phyloP scores from a whole-genome alignment of 2,888 invertebrate species.

The Scaptomyza cyrtandrae region DNA sequence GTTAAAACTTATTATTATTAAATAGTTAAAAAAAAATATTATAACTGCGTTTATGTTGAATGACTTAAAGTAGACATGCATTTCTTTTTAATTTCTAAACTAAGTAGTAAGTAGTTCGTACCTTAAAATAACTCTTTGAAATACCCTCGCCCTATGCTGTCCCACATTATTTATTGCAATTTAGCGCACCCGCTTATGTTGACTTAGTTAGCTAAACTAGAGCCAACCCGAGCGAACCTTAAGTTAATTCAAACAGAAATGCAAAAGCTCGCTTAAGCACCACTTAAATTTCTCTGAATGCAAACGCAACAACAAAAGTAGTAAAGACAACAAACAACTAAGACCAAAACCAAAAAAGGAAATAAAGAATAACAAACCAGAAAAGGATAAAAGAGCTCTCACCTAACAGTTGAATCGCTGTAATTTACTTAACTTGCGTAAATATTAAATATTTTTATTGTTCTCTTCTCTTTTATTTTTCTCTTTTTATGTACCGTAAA shows the following conservation, averaged over 20 bases:
- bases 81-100: neutral
- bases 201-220: slow-evolving; percentile 44
- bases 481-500: slow-evolving; percentile 78
- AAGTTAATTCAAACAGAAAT: slow-evolving; percentile 44
- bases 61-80: neutral
- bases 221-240: slow-evolving; percentile 30
- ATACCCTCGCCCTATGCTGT: slow-evolving; percentile 30
- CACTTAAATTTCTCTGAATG: slow-evolving; percentile 44
- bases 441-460: slow-evolving; percentile 81
- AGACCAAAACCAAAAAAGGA: slow-evolving; percentile 2
- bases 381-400: slow-evolving; percentile 14
- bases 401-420: slow-evolving; percentile 41
- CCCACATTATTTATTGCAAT: slow-evolving; percentile 22
- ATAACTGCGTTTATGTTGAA: too few relatives aligned
- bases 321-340: slow-evolving; percentile 12
- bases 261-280: slow-evolving; percentile 51
- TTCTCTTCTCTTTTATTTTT: slow-evolving; percentile 75
- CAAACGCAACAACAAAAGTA: slow-evolving; percentile 20
- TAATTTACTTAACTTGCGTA: slow-evolving; percentile 72
- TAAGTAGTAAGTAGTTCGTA: slow-evolving; percentile 5
- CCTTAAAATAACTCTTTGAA: neutral
- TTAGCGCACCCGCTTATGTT: slow-evolving; percentile 40
- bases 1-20: neutral
- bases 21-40: too few relatives aligned
- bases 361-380: neutral